These are phyloP conservation scores for Phasia obesa DNA, from an alignment of 2,888 invertebrate genomes.

Conservation along the genomic window DNA sequence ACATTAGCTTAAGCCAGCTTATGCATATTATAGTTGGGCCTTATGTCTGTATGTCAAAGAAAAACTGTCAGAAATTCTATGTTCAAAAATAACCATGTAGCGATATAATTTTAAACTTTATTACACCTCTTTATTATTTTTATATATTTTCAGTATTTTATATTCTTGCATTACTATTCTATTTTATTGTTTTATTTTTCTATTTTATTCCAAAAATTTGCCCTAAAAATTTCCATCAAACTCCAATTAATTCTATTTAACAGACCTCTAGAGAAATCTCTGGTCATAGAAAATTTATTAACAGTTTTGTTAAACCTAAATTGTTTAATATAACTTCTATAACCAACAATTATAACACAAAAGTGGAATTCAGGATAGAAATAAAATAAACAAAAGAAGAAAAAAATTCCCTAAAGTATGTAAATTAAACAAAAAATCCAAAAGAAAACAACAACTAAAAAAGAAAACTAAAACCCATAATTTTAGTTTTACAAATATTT, in stretches of 20 bases:
- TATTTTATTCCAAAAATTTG: no score
- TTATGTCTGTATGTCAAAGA: no score
- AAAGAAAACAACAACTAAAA: constrained; percentile 8
- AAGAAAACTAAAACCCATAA: constrained; percentile 34
- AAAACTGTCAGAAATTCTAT: no score
- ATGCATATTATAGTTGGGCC: no score
- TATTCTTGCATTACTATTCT: no score
- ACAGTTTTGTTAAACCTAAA: not conserved
- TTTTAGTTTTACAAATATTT: constrained; percentile 49
- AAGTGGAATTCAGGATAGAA: not conserved
- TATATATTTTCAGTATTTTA: no score
- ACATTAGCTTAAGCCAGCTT: no score
- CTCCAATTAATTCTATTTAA: not conserved
- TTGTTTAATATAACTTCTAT: not conserved
- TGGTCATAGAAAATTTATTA: not conserved
- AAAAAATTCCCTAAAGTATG: not conserved
- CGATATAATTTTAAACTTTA: no score
- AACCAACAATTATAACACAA: constrained; percentile 20
- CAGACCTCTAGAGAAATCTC: not conserved
- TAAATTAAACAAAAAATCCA: constrained; percentile 1
- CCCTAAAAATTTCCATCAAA: not conserved
- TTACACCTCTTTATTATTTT: no score
- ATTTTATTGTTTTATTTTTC: no score
- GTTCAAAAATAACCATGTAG: no score
- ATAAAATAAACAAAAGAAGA: not conserved